Evolutionary conservation across 2,888 invertebrate species (phyloP).

Genomic region (Tetranychus piercei): DNA sequence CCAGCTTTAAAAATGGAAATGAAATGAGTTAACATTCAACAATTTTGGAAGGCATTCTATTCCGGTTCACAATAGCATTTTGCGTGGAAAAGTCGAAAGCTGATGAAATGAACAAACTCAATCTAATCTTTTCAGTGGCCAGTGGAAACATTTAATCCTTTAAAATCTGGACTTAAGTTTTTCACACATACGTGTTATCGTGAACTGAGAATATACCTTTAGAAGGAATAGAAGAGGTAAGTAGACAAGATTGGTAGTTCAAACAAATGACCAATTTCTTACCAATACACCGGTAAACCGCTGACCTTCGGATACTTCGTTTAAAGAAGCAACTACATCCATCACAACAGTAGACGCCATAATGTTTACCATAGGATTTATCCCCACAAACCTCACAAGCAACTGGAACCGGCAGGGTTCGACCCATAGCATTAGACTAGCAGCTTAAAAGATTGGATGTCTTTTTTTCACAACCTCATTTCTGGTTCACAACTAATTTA

Average conservation of each 20-base stretch:
- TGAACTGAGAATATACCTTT: slow-evolving; percentile 9
- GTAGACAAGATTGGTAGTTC: background rate
- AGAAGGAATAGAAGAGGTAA: slow-evolving; percentile 12
- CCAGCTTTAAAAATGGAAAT: slow-evolving; percentile 39
- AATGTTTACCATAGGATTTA: slow-evolving; percentile 63
- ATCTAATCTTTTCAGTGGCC: no score
- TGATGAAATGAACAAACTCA: no score
- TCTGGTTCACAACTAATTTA: background rate
- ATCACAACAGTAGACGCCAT: slow-evolving; percentile 60
- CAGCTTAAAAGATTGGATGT: background rate
- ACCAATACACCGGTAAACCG: slow-evolving; percentile 58
- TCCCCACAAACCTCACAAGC: slow-evolving; percentile 62
- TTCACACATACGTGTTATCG: background rate
- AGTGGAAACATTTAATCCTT: no score
- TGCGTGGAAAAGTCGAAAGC: no score
- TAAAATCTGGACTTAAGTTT: background rate
- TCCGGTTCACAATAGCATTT: no score
- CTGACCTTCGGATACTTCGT: slow-evolving; percentile 53
- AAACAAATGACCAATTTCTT: slow-evolving; percentile 29
- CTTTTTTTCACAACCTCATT: no score
- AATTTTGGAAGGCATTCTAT: background rate
- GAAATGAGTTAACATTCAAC: background rate
- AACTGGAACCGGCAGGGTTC: slow-evolving; percentile 46
- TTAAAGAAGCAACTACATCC: slow-evolving; percentile 81
- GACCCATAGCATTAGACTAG: slow-evolving; percentile 31